Conservation (phyloP, 2,797 vertebrate genomes). For the Cossypha caffra region DNA sequence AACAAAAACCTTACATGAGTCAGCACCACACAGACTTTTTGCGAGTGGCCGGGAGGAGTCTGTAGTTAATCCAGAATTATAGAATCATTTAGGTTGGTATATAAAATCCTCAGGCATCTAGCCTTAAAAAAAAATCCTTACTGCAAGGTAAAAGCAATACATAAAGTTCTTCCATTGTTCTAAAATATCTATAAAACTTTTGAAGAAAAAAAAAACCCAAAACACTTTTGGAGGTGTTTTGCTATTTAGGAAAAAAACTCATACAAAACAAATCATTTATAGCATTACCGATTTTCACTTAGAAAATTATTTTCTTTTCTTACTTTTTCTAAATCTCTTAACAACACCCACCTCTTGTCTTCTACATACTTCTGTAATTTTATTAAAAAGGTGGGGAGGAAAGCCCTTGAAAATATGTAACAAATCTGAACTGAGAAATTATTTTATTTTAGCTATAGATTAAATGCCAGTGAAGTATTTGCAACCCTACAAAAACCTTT, state of each 20-base stretch:
- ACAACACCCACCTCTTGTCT: not conserved
- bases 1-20: not conserved
- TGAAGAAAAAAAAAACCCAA: not conserved
- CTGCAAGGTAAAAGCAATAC: not conserved
- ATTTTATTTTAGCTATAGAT: not conserved
- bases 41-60: not conserved
- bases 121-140: not conserved
- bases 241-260: not conserved
- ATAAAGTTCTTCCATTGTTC: not conserved
- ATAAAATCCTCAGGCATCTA: not conserved
- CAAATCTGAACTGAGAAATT: not conserved
- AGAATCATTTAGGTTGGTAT: not conserved
- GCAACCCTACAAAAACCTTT: not conserved
- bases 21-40: not conserved
- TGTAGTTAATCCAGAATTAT: not conserved
- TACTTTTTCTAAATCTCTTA: not conserved
- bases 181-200: not conserved
- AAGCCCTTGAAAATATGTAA: not conserved
- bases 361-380: not conserved
- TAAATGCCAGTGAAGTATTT: not conserved
- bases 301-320: not conserved
- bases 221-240: not conserved
- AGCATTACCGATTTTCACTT: not conserved
- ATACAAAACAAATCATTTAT: not conserved
- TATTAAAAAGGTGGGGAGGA: fast-evolving